Evolutionary conservation across 2,888 invertebrate genomes (phyloP).

Genomic region (Thereva unica): DNA sequence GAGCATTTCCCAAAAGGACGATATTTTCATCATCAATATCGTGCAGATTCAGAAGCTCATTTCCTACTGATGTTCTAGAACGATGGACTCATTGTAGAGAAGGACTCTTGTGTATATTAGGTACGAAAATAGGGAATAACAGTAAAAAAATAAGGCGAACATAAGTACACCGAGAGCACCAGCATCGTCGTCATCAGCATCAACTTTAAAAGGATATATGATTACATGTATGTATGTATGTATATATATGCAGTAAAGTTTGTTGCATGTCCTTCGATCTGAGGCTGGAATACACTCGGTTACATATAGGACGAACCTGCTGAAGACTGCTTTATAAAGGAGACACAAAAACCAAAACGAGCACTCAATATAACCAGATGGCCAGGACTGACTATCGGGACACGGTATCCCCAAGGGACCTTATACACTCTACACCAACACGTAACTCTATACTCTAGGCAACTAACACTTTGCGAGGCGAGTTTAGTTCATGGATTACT

Average conservation of each 20-base stretch:
- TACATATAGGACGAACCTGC: conserved; percentile 12
- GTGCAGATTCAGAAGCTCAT: conserved; percentile 24
- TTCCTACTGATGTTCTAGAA: conserved; percentile 18
- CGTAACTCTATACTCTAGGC: no score
- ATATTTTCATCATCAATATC: conserved; percentile 19
- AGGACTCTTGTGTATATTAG: not conserved
- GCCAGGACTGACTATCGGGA: no score
- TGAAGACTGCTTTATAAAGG: conserved; percentile 7
- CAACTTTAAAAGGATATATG: not conserved
- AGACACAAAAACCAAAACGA: not conserved
- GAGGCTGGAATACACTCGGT: not conserved
- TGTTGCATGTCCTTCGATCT: conserved; percentile 24
- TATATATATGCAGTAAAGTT: conserved; percentile 5
- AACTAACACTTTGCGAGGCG: no score
- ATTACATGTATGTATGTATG: not conserved
- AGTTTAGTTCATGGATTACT: no score
- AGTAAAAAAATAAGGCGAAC: not conserved
- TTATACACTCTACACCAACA: no score
- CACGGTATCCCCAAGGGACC: no score
- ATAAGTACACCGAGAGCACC: not conserved
- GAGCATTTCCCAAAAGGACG: not conserved
- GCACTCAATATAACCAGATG: no score
- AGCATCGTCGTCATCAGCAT: conserved; percentile 10
- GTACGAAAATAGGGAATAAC: conserved; percentile 14
- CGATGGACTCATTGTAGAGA: conserved; percentile 9